Base-by-base conservation (phyloP, 2,113 vertebrate species). In the Cyanoderma ruficeps region DNA sequence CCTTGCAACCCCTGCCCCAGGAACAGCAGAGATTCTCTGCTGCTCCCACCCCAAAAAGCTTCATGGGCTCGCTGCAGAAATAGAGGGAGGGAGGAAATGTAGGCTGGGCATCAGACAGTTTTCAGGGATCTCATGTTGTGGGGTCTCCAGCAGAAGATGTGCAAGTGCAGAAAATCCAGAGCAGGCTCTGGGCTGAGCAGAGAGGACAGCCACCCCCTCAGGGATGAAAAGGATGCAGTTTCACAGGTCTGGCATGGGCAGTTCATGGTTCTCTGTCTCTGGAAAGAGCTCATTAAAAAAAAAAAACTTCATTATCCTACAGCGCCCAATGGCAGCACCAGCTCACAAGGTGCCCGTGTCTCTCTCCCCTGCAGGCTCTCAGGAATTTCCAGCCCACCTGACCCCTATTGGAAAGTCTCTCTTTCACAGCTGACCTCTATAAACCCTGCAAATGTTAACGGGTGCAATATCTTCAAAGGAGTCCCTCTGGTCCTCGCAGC, bases 361-460 rank as follows among this genome's bases (percentile, higher is more conserved):
- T 0, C 71, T 37, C 55, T 22, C 47, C 11, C 39, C 61, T 77
- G 11, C 35, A n/a, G 15, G 57, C 69, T 30, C 47, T 41, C 27
- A 17, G 89, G 81, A 76, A 75, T 31, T 91, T 79, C 71, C 91
- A 91, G 52, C 75, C 88, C 89, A 69, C 87, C 93, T 79, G 82
- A 83, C 88, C 91, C 70, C 70, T 47, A 5, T 8, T 50, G 79
- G 28, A 50, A 92, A 85, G 76, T 77, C 72, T 71, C 22, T 81
- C 41, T 65, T 23, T 46, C 30, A 8, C 65, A 28, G 56, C 50
- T 8, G 50, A 74, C 87, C 77, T 28, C 80, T 90, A 3, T 39
- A 89, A 91, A 69, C 49, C 59, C 56, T 64, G 63, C 37, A 31
- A 13, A 47, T 60, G 78, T 91, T 88, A 70, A 87, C 27, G 75